A percentile compares a stretch with the other conserved stretches of the same genome.
These are phyloP conservation scores for Zaprionus gabonicus DNA, from an alignment of 1,140 invertebrate genomes.

Conservation along the genomic window DNA sequence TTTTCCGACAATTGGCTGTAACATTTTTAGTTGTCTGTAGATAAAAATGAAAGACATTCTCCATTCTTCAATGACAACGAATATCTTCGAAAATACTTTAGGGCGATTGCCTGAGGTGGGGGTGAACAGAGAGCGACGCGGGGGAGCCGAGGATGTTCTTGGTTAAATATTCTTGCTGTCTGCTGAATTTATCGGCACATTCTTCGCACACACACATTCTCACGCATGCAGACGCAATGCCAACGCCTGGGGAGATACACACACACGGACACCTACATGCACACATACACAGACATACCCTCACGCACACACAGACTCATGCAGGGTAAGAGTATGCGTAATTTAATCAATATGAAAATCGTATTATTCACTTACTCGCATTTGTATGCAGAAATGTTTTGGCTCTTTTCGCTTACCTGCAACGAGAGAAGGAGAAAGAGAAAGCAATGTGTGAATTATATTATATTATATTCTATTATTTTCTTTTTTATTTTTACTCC, in stretches of 20 bases:
- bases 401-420: conserved; percentile 62
- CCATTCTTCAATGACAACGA: not conserved
- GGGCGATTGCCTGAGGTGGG: not conserved
- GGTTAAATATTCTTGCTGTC: conserved; percentile 25
- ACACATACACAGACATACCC: not conserved
- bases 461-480: conserved; percentile 17
- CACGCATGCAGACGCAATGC: not conserved
- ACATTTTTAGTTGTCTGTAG: not conserved
- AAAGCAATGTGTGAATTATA: conserved; percentile 30
- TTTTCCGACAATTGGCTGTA: not conserved
- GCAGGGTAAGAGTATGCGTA: conserved; percentile 46
- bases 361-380: conserved; percentile 73
- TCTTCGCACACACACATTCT: conserved; percentile 6
- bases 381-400: conserved; percentile 65
- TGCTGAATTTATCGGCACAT: conserved; percentile 26
- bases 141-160: not conserved
- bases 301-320: not conserved
- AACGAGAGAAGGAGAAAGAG: conserved; percentile 35
- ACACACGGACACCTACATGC: not conserved
- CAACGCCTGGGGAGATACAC: not conserved
- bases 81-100: not conserved
- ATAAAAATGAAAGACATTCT: conserved; percentile 9
- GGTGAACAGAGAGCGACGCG: not conserved
- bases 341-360: conserved; percentile 78
- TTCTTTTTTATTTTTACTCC: not conserved